Evolutionary conservation across 1,140 invertebrate genomes (phyloP).

Genomic region (Pseudomyrmex concolor): DNA sequence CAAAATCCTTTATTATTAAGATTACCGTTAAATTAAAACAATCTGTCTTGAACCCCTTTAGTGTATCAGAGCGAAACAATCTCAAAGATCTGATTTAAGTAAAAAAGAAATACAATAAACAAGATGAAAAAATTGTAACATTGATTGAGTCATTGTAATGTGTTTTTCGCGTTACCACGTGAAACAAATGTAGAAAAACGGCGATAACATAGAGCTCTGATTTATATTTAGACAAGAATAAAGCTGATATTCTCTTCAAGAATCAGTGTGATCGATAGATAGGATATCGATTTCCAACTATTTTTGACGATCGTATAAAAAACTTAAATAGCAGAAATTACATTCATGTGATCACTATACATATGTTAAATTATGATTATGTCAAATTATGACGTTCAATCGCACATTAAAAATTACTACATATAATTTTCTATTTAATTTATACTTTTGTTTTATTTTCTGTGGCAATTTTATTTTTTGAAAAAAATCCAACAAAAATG

Average conservation of each 20-base stretch:
- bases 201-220: conserved; percentile 4
- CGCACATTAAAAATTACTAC: no score
- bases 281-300: conserved; percentile 41
- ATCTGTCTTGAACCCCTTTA: background rate
- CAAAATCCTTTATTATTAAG: background rate
- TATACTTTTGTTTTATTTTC: background rate
- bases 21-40: background rate
- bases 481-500: background rate
- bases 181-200: conserved; percentile 26
- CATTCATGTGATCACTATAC: no score
- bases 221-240: conserved; percentile 44
- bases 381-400: background rate
- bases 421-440: background rate
- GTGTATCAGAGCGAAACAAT: conserved; percentile 28
- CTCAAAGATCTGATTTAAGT: background rate
- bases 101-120: background rate
- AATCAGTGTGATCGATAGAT: conserved; percentile 44
- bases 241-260: conserved; percentile 11
- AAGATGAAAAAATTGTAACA: conserved; percentile 3
- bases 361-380: background rate
- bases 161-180: background rate
- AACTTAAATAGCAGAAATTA: background rate
- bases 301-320: conserved; percentile 8
- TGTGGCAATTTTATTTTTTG: background rate
- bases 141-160: background rate